Base-by-base conservation (phyloP, 2,888 invertebrate genomes). In the Orthonevra nobilis region DNA sequence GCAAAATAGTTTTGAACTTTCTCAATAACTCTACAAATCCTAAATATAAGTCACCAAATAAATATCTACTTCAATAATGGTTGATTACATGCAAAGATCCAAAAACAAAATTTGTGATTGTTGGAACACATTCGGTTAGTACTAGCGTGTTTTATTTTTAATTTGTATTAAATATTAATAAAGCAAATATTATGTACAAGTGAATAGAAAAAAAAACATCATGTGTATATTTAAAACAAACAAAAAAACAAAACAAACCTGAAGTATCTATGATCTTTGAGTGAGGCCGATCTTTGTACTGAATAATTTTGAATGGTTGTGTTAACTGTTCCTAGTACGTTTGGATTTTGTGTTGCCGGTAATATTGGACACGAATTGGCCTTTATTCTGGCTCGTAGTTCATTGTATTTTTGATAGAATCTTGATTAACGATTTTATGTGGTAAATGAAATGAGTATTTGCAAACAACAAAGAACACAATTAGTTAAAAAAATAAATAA, bases 391-490 rank as follows among this genome's bases (percentile, higher is more conserved):
- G 94, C 95, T 90, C 94, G 94, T 90, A 95, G 92, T 91, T 94
- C 95, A 90, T 93, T 92, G 91, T 95, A 95, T 90, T 94, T 94
- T 91, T 94, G 93, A 93, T 95, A 95, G 93, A 95, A 96, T 93
- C 95, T 96, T 91, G 89, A 87, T 81, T 73, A 60, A 64, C 60
- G 52, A 56, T 12, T n/a, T n/a, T 66, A 68, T 73, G 66, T 56
- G 54, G 61, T 79, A 73, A 79, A 42, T 56, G 52, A 34, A 69
- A 77, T 77, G 64, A 72, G 58, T 72, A 66, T 52, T 68, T 61
- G 79, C 79, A 79, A 73, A 73, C 79, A 73, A 73, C 79, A 73
- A 70, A 64, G 54, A 70, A 61, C 70, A 70, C 70, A 70, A 70
- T 70, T 70, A 70, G 69, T 63, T 15, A 56, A 32, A 54, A 48